Evolutionary conservation across 2,113 vertebrate genomes (phyloP).

Genomic region (Dasyurus viverrinus): DNA sequence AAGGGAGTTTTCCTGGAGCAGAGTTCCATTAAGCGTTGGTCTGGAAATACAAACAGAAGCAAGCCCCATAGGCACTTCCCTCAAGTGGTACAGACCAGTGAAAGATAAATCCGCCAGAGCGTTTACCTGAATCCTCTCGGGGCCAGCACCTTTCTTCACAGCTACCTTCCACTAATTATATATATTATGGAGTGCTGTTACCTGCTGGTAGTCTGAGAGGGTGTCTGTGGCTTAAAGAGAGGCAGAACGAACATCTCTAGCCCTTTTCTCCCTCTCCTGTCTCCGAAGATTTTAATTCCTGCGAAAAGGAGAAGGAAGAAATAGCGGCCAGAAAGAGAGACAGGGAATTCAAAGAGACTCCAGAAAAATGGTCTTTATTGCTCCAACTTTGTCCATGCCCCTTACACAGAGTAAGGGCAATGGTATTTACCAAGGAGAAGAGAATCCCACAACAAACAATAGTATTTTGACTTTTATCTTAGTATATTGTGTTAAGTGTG

Average conservation of each 20-base stretch:
- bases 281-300: no score
- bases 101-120: neutral
- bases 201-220: neutral
- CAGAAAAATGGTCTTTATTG: neutral
- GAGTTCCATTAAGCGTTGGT: neutral
- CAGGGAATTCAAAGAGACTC: no score
- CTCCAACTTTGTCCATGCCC: neutral
- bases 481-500: no score
- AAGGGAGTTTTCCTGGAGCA: neutral
- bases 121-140: neutral
- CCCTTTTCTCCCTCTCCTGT: neutral
- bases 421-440: no score
- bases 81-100: neutral
- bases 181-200: neutral
- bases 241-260: neutral
- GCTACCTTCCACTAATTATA: neutral
- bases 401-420: no score
- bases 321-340: neutral
- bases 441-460: no score
- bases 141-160: neutral
- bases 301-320: no score
- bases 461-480: no score
- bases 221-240: neutral
- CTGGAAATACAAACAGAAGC: neutral
- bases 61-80: neutral